Percentiles rank a stretch among this genome's conserved stretches.
phyloP scores from a whole-genome alignment of 1,140 invertebrate genomes.

The Metaphire vulgaris region DNA sequence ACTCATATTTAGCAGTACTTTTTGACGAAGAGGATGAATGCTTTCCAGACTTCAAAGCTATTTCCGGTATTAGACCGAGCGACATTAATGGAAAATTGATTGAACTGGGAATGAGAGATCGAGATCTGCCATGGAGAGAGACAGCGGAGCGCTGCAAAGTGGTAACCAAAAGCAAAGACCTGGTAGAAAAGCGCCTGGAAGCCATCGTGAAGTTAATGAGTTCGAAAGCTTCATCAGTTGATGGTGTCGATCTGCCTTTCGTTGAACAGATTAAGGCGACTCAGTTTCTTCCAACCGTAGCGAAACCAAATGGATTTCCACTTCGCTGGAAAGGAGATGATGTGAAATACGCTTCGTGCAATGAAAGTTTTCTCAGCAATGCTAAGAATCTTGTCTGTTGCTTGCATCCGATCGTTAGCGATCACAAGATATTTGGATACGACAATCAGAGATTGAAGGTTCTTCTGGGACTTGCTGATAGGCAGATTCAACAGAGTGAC shows the following conservation, averaged over 20 bases:
- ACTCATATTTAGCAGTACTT: constrained; percentile 22
- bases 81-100: background rate
- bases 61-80: background rate
- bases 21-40: constrained; percentile 25
- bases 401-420: background rate
- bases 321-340: constrained; percentile 9
- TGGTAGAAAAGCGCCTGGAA: background rate
- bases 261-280: background rate
- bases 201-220: background rate
- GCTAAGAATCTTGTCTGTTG: background rate
- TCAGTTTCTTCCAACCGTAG: background rate
- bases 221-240: background rate
- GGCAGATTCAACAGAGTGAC: background rate
- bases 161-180: background rate
- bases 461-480: background rate
- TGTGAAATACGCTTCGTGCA: background rate
- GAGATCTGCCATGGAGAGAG: background rate
- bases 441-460: background rate
- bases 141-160: background rate
- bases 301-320: constrained; percentile 3
- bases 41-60: constrained; percentile 11
- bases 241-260: background rate
- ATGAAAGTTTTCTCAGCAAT: constrained; percentile 5
- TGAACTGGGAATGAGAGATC: constrained; percentile 1
- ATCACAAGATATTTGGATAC: background rate